phyloP scores from a whole-genome alignment of 2,797 vertebrate genomes.

The Artibeus lituratus region DNA sequence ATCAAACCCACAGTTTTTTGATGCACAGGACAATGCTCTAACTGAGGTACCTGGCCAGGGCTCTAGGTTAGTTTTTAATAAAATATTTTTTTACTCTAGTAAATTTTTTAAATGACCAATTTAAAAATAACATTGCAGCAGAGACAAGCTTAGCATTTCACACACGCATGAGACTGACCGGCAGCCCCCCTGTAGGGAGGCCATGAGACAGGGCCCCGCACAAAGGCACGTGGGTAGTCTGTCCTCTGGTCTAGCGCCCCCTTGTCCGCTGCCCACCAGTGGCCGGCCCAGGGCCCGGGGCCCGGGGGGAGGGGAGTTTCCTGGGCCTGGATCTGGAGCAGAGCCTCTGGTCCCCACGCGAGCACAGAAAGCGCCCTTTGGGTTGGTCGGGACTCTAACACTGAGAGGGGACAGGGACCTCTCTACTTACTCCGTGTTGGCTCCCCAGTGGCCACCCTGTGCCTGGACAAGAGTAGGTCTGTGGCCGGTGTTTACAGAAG shows the following conservation, averaged over 20 bases:
- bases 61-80: background rate
- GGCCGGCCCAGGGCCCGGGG: background rate
- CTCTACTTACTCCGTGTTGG: background rate
- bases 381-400: background rate
- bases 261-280: background rate
- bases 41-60: background rate
- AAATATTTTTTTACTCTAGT: background rate
- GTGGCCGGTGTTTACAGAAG: background rate
- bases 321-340: background rate
- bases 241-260: background rate
- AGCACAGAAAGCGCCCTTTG: background rate
- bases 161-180: background rate
- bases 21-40: background rate
- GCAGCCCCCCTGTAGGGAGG: background rate
- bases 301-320: background rate
- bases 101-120: background rate
- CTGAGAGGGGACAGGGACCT: background rate
- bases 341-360: background rate
- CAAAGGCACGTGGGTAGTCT: background rate
- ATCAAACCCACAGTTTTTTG: background rate
- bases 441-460: background rate
- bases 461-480: background rate
- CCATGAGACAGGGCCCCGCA: background rate
- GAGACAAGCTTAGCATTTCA: background rate
- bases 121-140: background rate